phyloP scores from a whole-genome alignment of 2,797 vertebrate species.

The Harpagifer antarcticus region DNA sequence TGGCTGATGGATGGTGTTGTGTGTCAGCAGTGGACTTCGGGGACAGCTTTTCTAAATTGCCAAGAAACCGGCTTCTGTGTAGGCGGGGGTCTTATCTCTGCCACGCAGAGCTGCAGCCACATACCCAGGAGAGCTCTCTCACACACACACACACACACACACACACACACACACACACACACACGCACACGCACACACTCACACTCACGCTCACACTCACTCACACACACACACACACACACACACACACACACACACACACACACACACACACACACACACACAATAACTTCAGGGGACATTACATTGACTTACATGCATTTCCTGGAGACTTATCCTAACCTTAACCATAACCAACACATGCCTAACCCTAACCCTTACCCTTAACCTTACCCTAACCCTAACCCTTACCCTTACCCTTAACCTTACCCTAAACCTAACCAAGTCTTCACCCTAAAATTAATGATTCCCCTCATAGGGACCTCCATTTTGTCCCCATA shows the following conservation, averaged over 20 bases:
- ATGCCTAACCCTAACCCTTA: too few relatives aligned
- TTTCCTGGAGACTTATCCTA: too few relatives aligned
- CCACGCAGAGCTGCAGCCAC: constrained; percentile 70
- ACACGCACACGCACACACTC: constrained; percentile 6
- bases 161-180: constrained; percentile 25
- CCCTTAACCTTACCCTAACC: too few relatives aligned
- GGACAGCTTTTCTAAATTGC: constrained; percentile 72
- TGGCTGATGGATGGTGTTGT: constrained; percentile 45
- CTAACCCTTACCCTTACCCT: too few relatives aligned
- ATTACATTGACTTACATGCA: too few relatives aligned
- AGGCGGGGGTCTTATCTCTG: constrained; percentile 82
- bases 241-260: constrained; percentile 14
- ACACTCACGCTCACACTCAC: constrained; percentile 17
- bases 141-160: constrained; percentile 22
- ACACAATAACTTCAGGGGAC: too few relatives aligned
- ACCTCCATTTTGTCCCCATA: too few relatives aligned
- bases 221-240: constrained; percentile 23
- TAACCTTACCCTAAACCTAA: too few relatives aligned
- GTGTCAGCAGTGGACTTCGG: constrained; percentile 62
- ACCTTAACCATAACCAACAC: too few relatives aligned
- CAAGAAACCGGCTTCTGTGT: constrained; percentile 78
- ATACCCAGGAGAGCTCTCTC: constrained; percentile 59
- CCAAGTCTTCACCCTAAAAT: too few relatives aligned
- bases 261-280: constrained; percentile 12
- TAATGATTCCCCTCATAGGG: too few relatives aligned